These are phyloP conservation scores for Euplexia lucipara DNA, from an alignment of 2,888 invertebrate genomes.

Conservation along the genomic window DNA sequence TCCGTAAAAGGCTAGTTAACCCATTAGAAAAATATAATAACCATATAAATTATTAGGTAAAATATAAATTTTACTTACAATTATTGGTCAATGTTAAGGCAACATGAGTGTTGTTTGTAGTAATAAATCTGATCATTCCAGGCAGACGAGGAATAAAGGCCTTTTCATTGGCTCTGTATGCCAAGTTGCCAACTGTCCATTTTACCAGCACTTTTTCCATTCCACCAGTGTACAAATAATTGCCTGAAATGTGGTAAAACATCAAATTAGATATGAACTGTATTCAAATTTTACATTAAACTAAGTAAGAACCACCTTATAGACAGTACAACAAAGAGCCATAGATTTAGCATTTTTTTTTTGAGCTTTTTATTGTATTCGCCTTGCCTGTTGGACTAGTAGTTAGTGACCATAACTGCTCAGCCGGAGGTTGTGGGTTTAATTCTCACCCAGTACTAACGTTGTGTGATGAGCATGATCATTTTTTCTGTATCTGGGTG, in stretches of 20 bases:
- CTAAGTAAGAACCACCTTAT: too few relatives aligned
- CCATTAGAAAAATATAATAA: too few relatives aligned
- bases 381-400: too few relatives aligned
- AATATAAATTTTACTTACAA: constrained; percentile 78
- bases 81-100: constrained; percentile 85
- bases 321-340: too few relatives aligned
- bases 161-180: constrained; percentile 79
- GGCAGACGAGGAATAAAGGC: constrained; percentile 85
- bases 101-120: constrained; percentile 79
- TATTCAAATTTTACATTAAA: background rate
- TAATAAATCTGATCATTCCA: constrained; percentile 81
- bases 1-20: too few relatives aligned
- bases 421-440: too few relatives aligned
- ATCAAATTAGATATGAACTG: constrained; percentile 7
- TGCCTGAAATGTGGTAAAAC: constrained; percentile 74
- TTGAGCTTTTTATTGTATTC: too few relatives aligned
- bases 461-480: too few relatives aligned
- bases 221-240: constrained; percentile 85
- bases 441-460: too few relatives aligned
- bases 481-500: too few relatives aligned
- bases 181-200: constrained; percentile 83
- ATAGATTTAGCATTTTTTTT: too few relatives aligned
- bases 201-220: constrained; percentile 87
- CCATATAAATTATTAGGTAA: background rate
- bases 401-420: too few relatives aligned